Evolutionary conservation across 2,888 invertebrate genomes (phyloP).

Genomic region (Clistopyga incitator): DNA sequence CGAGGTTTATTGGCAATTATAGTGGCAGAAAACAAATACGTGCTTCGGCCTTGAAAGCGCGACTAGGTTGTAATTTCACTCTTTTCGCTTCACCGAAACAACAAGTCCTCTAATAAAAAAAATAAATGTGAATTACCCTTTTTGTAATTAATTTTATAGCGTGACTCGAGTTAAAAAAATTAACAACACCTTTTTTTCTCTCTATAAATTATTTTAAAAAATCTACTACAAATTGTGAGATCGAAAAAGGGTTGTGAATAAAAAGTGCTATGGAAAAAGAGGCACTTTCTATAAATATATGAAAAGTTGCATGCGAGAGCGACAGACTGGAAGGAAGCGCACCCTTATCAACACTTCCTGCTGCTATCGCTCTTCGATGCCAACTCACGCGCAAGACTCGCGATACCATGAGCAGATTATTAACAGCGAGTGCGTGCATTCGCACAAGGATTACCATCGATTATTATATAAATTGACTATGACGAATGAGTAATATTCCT

Average conservation of each 20-base stretch:
- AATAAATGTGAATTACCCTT: not conserved
- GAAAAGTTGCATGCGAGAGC: constrained; percentile 27
- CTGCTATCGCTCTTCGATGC: constrained; percentile 46
- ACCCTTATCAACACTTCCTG: constrained; percentile 62
- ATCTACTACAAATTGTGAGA: not conserved
- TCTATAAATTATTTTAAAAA: too few species aligned
- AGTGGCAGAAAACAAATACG: constrained; percentile 1
- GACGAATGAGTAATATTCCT: constrained; percentile 4
- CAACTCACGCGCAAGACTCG: constrained; percentile 59
- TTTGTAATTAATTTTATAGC: too few species aligned
- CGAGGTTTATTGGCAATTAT: constrained; percentile 33
- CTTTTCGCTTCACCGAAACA: not conserved
- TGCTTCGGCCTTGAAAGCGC: constrained; percentile 1
- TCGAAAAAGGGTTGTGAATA: not conserved
- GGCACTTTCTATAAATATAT: constrained; percentile 59
- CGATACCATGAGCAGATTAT: constrained; percentile 57
- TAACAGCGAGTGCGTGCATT: constrained; percentile 36
- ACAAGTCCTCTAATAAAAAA: not conserved
- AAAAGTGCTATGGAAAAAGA: constrained; percentile 23
- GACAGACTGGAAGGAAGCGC: constrained; percentile 58
- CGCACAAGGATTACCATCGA: constrained; percentile 37
- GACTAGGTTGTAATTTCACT: not conserved
- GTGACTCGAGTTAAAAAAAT: too few species aligned
- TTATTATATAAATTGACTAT: constrained; percentile 21
- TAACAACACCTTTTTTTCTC: too few species aligned